A percentile compares a stretch with the other conserved stretches of the same genome.
Evolutionary conservation across 2,888 invertebrate genomes (phyloP).

Genomic region (Meteorus cinctellus): DNA sequence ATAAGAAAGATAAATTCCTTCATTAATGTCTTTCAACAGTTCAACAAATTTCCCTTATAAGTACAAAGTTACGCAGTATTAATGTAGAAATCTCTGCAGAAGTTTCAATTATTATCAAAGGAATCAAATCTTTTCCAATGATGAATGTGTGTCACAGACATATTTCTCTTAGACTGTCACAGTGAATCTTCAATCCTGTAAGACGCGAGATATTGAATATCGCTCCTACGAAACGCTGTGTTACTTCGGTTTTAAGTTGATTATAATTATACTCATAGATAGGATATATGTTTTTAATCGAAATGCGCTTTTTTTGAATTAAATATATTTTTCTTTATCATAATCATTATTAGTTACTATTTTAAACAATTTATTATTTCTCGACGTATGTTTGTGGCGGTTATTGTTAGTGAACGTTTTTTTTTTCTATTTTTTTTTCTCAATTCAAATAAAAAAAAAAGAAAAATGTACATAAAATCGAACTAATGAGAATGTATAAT

Average conservation of each 20-base stretch:
- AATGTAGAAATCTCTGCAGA: too few relatives aligned
- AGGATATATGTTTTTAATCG: conserved; percentile 13
- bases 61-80: too few relatives aligned
- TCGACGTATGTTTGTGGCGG: neutral
- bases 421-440: neutral
- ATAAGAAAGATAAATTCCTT: too few relatives aligned
- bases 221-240: conserved; percentile 39
- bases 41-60: too few relatives aligned
- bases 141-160: too few relatives aligned
- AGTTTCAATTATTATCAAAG: too few relatives aligned
- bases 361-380: conserved; percentile 24
- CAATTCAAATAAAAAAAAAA: neutral
- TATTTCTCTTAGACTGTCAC: too few relatives aligned
- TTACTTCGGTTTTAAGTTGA: conserved; percentile 37
- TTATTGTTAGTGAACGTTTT: conserved; percentile 11
- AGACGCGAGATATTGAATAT: conserved; percentile 40
- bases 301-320: conserved; percentile 34
- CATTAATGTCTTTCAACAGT: too few relatives aligned
- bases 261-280: neutral
- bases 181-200: too few relatives aligned
- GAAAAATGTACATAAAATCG: neutral
- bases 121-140: too few relatives aligned
- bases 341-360: conserved; percentile 24
- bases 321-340: conserved; percentile 33
- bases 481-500: conserved; percentile 17